A percentile compares a stretch with the other conserved stretches of the same genome.
phyloP scores from a whole-genome alignment of 2,888 invertebrate genomes.

The Eulithis testata region DNA sequence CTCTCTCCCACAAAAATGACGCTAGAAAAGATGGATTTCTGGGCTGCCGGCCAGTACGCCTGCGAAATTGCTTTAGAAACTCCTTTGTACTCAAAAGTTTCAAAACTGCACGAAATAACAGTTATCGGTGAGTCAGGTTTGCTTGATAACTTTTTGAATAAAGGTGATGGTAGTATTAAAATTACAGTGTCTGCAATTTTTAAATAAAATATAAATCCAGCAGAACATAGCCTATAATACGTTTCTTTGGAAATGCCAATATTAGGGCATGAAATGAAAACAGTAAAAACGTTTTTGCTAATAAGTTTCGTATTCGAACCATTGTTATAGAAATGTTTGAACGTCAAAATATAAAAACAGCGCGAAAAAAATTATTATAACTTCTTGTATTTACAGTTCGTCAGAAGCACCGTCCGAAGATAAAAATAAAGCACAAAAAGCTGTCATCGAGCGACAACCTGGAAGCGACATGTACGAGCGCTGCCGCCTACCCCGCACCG shows the following conservation, averaged over 20 bases:
- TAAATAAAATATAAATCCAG: too few relatives aligned
- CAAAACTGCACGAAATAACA: constrained; percentile 89
- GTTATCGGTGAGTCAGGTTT: constrained; percentile 89
- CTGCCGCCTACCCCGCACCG: constrained; percentile 89
- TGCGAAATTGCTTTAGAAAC: constrained; percentile 93
- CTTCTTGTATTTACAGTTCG: constrained; percentile 76
- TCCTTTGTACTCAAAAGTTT: constrained; percentile 92
- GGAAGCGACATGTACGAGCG: constrained; percentile 90
- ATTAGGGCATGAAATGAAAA: too few relatives aligned
- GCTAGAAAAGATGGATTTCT: constrained; percentile 89
- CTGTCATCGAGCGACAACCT: constrained; percentile 88
- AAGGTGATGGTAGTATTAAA: too few relatives aligned
- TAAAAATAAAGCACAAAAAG: constrained; percentile 88
- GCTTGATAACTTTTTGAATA: background rate
- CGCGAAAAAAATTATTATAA: too few relatives aligned
- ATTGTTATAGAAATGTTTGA: too few relatives aligned
- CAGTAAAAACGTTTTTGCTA: too few relatives aligned
- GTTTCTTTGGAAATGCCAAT: too few relatives aligned
- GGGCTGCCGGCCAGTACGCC: constrained; percentile 91
- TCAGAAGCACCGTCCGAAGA: constrained; percentile 88
- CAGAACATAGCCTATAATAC: too few relatives aligned
- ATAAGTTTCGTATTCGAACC: too few relatives aligned
- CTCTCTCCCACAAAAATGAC: constrained; percentile 80
- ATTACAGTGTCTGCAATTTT: too few relatives aligned
- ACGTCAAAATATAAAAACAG: too few relatives aligned